These are phyloP conservation scores for Ormia ochracea DNA, from an alignment of 2,888 invertebrate species.

Conservation along the genomic window DNA sequence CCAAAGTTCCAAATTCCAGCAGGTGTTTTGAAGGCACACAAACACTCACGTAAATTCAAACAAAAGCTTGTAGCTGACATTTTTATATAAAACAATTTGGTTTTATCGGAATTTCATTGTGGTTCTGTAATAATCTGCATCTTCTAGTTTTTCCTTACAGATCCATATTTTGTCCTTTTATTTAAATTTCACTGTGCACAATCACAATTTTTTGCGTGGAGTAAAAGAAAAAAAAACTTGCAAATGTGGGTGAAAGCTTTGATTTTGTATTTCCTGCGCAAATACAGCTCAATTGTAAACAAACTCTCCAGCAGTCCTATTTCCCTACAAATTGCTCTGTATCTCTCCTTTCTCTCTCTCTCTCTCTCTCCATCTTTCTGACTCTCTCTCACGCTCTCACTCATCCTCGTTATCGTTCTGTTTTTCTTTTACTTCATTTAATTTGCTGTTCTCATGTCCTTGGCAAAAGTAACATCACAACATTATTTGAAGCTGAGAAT, in stretches of 20 bases:
- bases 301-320: constrained; percentile 8
- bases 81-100: background rate
- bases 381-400: background rate
- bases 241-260: constrained; percentile 65
- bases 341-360: background rate
- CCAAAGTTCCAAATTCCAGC: constrained; percentile 67
- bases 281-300: constrained; percentile 35
- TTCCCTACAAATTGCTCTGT: background rate
- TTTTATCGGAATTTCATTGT: background rate
- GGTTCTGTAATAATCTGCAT: background rate
- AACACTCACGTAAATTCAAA: background rate
- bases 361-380: background rate
- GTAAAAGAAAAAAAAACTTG: background rate
- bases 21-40: constrained; percentile 56
- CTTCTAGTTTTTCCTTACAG: background rate
- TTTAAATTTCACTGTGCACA: background rate
- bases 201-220: background rate
- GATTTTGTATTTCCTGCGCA: constrained; percentile 32
- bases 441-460: constrained; percentile 49
- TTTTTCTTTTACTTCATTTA: background rate
- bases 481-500: background rate
- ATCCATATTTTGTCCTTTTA: background rate
- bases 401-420: background rate
- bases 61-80: background rate
- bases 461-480: constrained; percentile 28